A percentile compares a stretch with the other conserved stretches of the same genome.
phyloP scores from a whole-genome alignment of 1,140 invertebrate species.

The Muscidifurax raptorellus region DNA sequence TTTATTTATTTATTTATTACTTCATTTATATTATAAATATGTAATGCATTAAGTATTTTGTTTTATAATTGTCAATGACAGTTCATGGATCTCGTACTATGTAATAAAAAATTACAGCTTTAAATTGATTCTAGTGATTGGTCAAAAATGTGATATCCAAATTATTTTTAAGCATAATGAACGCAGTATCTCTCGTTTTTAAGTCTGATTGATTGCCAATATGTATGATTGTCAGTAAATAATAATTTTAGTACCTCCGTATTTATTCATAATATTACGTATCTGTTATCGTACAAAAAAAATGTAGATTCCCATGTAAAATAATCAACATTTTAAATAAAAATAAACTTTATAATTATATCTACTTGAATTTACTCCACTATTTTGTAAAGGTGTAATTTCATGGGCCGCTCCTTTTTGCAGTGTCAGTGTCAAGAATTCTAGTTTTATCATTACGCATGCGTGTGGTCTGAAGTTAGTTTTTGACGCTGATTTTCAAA shows the following conservation, averaged over 20 bases:
- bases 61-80: neutral
- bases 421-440: no score
- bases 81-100: neutral
- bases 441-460: no score
- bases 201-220: neutral
- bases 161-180: neutral
- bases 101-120: neutral
- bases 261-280: neutral
- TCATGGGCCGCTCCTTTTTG: no score
- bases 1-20: neutral
- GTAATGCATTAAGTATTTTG: neutral
- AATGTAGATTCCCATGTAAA: slow-evolving; percentile 4
- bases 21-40: neutral
- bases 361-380: neutral
- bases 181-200: neutral
- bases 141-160: slow-evolving; percentile 12
- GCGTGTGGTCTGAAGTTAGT: no score
- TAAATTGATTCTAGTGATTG: neutral
- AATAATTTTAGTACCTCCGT: neutral
- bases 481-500: no score
- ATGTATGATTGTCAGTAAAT: neutral
- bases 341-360: slow-evolving; percentile 1
- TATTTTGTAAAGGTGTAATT: no score
- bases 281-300: slow-evolving; percentile 10
- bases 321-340: neutral